Conservation (phyloP, 1,140 invertebrate species). For the Metopolophium dirhodum region DNA sequence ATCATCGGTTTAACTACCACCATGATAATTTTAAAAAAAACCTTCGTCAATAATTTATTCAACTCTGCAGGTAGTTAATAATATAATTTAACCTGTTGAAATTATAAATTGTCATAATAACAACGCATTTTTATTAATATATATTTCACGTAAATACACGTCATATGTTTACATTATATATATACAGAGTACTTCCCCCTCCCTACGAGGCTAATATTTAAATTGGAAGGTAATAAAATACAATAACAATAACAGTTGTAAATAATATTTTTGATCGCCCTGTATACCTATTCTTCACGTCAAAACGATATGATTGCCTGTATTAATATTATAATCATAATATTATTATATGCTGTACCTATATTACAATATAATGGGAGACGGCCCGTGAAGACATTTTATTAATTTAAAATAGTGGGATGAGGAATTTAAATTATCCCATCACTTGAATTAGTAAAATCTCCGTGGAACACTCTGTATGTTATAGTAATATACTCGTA, state of each 20-base stretch:
- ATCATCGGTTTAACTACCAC: neutral
- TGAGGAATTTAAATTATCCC: neutral
- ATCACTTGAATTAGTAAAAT: neutral
- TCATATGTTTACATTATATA: neutral
- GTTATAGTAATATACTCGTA: neutral
- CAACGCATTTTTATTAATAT: neutral
- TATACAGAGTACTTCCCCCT: neutral
- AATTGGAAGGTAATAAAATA: neutral
- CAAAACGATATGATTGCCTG: neutral
- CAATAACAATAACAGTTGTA: neutral
- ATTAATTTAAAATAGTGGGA: neutral
- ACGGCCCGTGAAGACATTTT: neutral
- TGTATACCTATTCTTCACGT: neutral
- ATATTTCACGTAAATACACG: neutral
- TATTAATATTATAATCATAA: neutral
- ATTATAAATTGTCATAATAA: neutral
- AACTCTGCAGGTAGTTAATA: too few relatives aligned
- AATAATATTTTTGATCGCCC: neutral
- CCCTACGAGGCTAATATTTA: neutral
- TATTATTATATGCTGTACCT: too few relatives aligned
- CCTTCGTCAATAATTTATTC: neutral
- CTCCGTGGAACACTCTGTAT: neutral
- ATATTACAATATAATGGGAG: neutral
- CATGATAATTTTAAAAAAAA: neutral
- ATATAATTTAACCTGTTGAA: neutral